phyloP scores from a whole-genome alignment of 37 sponge, comb jelly and placozoan genomes.

The Corticium candelabrum region DNA sequence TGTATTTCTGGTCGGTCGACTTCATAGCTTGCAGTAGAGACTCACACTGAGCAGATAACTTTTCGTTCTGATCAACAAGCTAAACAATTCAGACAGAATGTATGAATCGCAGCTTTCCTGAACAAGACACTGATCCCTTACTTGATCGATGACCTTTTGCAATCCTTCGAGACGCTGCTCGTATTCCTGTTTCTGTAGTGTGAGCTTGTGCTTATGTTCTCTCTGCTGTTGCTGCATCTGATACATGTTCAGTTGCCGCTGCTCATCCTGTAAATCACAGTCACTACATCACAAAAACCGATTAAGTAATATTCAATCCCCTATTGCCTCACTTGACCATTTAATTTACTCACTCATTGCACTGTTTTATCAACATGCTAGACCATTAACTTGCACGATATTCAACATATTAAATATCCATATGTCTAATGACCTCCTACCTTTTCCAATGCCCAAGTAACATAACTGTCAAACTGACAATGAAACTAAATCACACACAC shows the following conservation, averaged over 20 bases:
- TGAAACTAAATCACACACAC: too few species aligned
- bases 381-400: too few species aligned
- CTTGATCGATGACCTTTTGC: conserved; percentile 85
- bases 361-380: too few species aligned
- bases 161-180: conserved; percentile 77
- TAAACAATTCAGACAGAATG: background rate
- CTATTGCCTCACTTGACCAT: too few species aligned
- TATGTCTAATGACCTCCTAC: too few species aligned
- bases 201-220: conserved; percentile 66
- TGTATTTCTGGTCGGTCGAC: conserved; percentile 57
- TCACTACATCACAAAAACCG: too few species aligned
- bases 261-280: conserved; percentile 66
- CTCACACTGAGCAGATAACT: conserved; percentile 72
- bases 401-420: too few species aligned
- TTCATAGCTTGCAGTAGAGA: conserved; percentile 55
- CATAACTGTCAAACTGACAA: too few species aligned
- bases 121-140: conserved; percentile 1
- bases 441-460: too few species aligned
- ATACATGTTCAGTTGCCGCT: conserved; percentile 68
- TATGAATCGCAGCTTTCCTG: background rate
- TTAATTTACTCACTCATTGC: too few species aligned
- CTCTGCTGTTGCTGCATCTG: conserved; percentile 79
- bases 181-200: conserved; percentile 68
- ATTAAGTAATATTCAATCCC: too few species aligned
- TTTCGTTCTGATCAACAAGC: conserved; percentile 88